These are phyloP conservation scores for Pocota personata DNA, from an alignment of 2,888 invertebrate genomes.

Conservation along the genomic window DNA sequence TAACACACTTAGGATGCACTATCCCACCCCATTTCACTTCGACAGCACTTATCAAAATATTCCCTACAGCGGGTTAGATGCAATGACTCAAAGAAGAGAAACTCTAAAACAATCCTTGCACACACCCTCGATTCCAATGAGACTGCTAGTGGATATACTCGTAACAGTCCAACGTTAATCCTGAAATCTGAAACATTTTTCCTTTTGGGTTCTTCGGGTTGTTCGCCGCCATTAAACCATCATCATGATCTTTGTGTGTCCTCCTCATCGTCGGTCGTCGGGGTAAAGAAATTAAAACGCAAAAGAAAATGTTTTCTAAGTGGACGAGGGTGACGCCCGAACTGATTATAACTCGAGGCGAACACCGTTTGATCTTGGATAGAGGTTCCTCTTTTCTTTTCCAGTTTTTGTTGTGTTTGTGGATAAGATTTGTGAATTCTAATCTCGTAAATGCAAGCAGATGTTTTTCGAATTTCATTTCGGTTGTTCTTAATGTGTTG, in stretches of 20 bases:
- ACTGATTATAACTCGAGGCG: slow-evolving; percentile 57
- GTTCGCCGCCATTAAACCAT: slow-evolving; percentile 58
- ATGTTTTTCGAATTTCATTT: slow-evolving; percentile 58
- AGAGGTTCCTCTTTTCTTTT: slow-evolving; percentile 38
- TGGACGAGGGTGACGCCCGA: slow-evolving; percentile 70
- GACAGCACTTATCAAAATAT: slow-evolving; percentile 69
- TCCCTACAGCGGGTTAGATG: slow-evolving; percentile 50
- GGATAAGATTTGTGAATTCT: slow-evolving; percentile 54
- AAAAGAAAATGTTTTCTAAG: slow-evolving; percentile 43
- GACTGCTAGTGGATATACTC: slow-evolving; percentile 24
- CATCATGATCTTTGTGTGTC: slow-evolving; percentile 61
- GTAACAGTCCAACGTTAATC: slow-evolving; percentile 56
- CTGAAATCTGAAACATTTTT: slow-evolving; percentile 67
- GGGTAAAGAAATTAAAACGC: slow-evolving; percentile 49
- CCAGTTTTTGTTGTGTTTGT: slow-evolving; percentile 24
- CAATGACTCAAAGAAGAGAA: slow-evolving; percentile 11
- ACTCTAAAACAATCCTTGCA: slow-evolving; percentile 22
- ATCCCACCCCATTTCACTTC: slow-evolving; percentile 53
- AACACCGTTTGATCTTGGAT: slow-evolving; percentile 65
- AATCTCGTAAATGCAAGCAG: slow-evolving; percentile 59
- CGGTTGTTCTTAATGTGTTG: slow-evolving; percentile 26
- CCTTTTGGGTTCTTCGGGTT: slow-evolving; percentile 24
- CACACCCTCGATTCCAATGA: slow-evolving; percentile 33
- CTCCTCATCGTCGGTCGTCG: slow-evolving; percentile 11
- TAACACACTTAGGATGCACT: slow-evolving; percentile 70